These are phyloP conservation scores for Nothocercus nigrocapillus DNA, from an alignment of 2,113 vertebrate species.

Conservation along the genomic window DNA sequence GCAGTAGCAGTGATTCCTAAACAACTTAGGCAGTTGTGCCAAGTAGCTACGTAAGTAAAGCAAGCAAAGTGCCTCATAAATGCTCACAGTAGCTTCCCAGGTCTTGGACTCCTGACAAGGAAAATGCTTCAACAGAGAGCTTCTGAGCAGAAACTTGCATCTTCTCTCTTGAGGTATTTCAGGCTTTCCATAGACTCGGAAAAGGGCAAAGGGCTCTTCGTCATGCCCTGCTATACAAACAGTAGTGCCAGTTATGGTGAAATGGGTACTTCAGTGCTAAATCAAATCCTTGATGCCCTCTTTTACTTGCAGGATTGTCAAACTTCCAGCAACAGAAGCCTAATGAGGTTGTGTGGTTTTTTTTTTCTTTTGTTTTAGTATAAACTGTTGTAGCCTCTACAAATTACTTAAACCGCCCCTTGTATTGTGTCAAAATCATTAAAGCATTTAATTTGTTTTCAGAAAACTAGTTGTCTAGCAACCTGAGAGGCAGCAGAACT, in stretches of 20 bases:
- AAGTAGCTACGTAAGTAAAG: not conserved
- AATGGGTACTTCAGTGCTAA: not conserved
- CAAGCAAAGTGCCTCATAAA: not conserved
- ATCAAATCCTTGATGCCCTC: not conserved
- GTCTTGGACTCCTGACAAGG: not conserved
- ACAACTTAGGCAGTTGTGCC: not conserved
- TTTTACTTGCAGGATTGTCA: not conserved
- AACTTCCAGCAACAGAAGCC: not conserved
- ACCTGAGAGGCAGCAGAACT: not conserved
- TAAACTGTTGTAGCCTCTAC: not conserved
- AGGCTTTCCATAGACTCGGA: not conserved
- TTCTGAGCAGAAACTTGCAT: not conserved
- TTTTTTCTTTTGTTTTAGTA: not conserved
- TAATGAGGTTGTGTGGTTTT: too few species aligned
- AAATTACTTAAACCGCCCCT: not conserved
- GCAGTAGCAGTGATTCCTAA: fast-evolving
- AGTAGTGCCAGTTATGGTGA: not conserved
- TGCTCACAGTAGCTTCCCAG: fast-evolving
- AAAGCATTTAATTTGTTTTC: not conserved
- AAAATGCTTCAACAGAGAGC: not conserved
- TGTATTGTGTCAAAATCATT: not conserved
- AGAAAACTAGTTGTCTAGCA: not conserved
- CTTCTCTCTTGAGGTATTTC: not conserved
- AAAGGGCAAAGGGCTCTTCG: not conserved
- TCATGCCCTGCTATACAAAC: fast-evolving